Evolutionary conservation across 2,113 vertebrate species (phyloP).

Genomic region (Arothron firmamentum): DNA sequence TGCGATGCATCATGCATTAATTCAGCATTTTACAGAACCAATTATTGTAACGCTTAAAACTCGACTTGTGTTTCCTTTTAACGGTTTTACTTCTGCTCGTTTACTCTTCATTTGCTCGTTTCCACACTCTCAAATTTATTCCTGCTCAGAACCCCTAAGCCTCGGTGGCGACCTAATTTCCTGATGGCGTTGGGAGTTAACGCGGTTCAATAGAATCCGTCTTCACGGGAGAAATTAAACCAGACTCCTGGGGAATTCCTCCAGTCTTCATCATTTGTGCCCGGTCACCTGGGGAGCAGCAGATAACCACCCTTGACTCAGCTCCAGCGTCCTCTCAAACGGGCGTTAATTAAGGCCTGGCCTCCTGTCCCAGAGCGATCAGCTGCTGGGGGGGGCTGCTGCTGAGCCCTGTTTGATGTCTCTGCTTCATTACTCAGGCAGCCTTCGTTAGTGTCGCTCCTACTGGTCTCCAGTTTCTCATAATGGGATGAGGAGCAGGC

Average conservation of each 20-base stretch:
- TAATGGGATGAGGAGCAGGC: conserved; percentile 32
- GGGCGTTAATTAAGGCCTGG: conserved; percentile 39
- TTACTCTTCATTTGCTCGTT: no score
- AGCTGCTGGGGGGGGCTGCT: no score
- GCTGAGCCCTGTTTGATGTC: conserved; percentile 2
- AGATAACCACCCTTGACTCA: conserved; percentile 32
- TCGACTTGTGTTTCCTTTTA: background rate
- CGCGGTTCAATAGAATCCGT: conserved; percentile 47
- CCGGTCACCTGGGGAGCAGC: conserved; percentile 40
- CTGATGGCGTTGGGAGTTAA: conserved; percentile 36
- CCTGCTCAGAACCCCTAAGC: conserved; percentile 35
- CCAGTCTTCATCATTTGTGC: conserved; percentile 52
- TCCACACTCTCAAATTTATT: no score
- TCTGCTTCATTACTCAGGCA: conserved; percentile 28
- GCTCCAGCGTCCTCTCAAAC: conserved; percentile 6
- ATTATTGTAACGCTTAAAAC: no score
- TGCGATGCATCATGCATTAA: no score
- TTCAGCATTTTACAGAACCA: no score
- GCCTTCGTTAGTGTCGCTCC: conserved; percentile 18
- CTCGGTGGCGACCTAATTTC: conserved; percentile 43
- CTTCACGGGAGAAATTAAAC: conserved; percentile 52
- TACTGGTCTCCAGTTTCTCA: conserved; percentile 51
- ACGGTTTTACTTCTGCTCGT: background rate
- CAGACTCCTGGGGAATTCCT: conserved; percentile 54
- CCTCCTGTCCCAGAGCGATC: conserved; percentile 21